Evolutionary conservation across 2,797 vertebrate genomes (phyloP), one percentile per base, ranked within the genome.

Genomic region (Kryptopterus vitreolus): DNA sequence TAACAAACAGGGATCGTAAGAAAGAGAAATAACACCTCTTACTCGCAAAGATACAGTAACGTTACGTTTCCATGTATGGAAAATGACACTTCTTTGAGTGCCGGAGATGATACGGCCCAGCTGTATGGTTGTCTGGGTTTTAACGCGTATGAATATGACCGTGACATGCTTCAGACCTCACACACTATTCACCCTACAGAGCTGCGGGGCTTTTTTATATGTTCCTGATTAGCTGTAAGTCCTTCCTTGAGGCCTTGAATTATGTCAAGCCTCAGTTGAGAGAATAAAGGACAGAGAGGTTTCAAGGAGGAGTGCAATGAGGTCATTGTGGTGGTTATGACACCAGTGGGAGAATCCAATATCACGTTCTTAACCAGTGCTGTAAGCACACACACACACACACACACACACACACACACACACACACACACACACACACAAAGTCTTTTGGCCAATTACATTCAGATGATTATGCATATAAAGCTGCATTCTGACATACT

Each of bases 141-240:
- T 18, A 48, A 35, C 1, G 6, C 8, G 53, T 55, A 20, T 55
- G 5, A 29, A 61, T 76, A 58, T 62, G 68, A 82, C 52, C 76
- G 33, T 80, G 83, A 80, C 78, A 85, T 16, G 35, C 22, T 77
- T 55, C 83, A 85, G 84, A 46, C 81, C 38, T 38, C 20, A 43
- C 53, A 81, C 20, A 77, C 69, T 74, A 57, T 68, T 78, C 50
- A 58, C 72, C 50, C 72, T 79, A 61, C 70, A 73, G 69, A 35
- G 13, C 46, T 15, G n/a, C 13, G 76, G 80, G 63, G 77, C 69
- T 70, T 35, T 76, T 65, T 55, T 61, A 79, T 79, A 79, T 65
- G 78, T n/a, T 76, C 52, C 59, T 77, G 63, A 63, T 84, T 81
- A 81, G 38, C 76, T 68, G 53, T 78, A 83, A 72, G 66, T 72